Conservation (phyloP, 2,113 vertebrate genomes). For the Microtus montanus region DNA sequence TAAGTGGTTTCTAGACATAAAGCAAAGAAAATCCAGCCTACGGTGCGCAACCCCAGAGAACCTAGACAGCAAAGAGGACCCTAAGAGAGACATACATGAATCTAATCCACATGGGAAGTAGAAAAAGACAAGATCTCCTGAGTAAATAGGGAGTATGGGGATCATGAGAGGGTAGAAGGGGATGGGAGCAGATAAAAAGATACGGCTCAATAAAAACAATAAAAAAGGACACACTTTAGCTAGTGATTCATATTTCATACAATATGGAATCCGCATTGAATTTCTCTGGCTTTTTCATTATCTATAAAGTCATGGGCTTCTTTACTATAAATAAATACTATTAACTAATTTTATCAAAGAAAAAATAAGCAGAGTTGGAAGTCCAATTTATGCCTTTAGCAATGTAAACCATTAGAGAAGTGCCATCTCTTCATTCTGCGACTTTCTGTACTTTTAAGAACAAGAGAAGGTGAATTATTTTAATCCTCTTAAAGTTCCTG, state of each 20-base stretch:
- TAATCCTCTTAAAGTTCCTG: constrained; percentile 74
- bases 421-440: constrained; percentile 79
- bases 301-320: constrained; percentile 78
- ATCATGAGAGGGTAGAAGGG: too few relatives aligned
- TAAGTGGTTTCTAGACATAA: too few relatives aligned
- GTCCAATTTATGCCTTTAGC: constrained; percentile 82
- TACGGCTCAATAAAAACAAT: too few relatives aligned
- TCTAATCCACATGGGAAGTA: too few relatives aligned
- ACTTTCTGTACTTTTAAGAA: constrained; percentile 77
- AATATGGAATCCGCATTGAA: constrained; percentile 75
- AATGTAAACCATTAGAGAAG: constrained; percentile 80
- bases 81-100: too few relatives aligned
- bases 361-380: constrained; percentile 80
- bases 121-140: too few relatives aligned
- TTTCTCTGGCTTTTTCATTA: constrained; percentile 83
- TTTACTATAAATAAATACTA: constrained; percentile 79
- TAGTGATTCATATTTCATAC: constrained; percentile 78
- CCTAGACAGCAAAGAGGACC: too few relatives aligned
- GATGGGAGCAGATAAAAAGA: too few relatives aligned
- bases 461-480: constrained; percentile 80
- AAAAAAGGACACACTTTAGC: constrained; percentile 67
- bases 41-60: too few relatives aligned
- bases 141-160: too few relatives aligned
- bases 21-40: too few relatives aligned
- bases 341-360: constrained; percentile 84